Percentiles rank a stretch among this genome's conserved stretches.
These are phyloP conservation scores for Cyclopterus lumpus DNA, from an alignment of 2,797 vertebrate genomes.

Conservation along the genomic window DNA sequence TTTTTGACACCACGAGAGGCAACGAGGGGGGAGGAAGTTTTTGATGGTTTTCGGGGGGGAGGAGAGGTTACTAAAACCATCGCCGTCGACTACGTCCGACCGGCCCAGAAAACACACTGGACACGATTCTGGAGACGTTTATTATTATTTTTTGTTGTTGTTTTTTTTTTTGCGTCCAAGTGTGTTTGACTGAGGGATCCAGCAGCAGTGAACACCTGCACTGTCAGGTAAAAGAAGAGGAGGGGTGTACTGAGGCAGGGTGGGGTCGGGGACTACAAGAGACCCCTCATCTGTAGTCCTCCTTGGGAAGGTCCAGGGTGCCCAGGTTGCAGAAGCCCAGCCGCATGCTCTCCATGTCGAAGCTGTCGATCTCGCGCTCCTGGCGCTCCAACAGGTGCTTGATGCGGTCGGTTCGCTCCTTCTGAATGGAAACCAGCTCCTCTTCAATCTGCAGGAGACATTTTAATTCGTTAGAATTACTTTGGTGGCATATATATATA, in stretches of 20 bases:
- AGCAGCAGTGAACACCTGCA: slow-evolving; percentile 59
- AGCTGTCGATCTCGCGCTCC: slow-evolving; percentile 94
- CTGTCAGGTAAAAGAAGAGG: slow-evolving; percentile 74
- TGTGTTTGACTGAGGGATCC: slow-evolving; percentile 53
- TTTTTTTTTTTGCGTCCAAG: slow-evolving; percentile 29
- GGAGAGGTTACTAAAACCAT: slow-evolving; percentile 52
- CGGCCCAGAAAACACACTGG: slow-evolving; percentile 46
- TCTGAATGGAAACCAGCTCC: slow-evolving; percentile 98
- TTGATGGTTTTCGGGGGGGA: slow-evolving; percentile 71
- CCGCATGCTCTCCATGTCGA: slow-evolving; percentile 97
- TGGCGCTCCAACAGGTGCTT: slow-evolving; percentile 95
- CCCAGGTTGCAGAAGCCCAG: slow-evolving; percentile 96
- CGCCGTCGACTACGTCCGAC: slow-evolving; percentile 46
- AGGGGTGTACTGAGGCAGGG: slow-evolving; percentile 79
- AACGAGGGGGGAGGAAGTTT: slow-evolving; percentile 84
- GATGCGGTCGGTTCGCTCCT: slow-evolving; percentile 97
- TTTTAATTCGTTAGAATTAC: too few relatives aligned
- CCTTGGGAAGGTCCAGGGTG: slow-evolving; percentile 95
- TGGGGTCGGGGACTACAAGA: slow-evolving; percentile 83
- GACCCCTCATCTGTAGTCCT: slow-evolving; percentile 97
- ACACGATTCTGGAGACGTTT: slow-evolving; percentile 20
- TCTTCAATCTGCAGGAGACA: slow-evolving; percentile 92
- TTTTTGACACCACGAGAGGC: slow-evolving; percentile 84
- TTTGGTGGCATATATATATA: too few relatives aligned
- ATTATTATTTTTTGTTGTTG: background rate